Base-by-base conservation (phyloP, 1,140 invertebrate genomes). In the Mactra quadrangularis region DNA sequence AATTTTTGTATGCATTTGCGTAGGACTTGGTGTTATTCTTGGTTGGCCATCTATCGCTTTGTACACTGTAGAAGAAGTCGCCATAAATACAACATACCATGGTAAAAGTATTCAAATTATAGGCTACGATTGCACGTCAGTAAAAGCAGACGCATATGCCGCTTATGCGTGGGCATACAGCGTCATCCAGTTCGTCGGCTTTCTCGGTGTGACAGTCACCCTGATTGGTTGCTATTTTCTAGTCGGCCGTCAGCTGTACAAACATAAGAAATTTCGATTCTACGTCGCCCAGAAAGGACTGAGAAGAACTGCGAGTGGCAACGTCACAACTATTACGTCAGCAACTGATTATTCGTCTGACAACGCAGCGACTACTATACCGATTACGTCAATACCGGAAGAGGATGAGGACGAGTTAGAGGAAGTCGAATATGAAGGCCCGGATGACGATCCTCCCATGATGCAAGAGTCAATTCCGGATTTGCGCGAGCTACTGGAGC, bases 201-300 rank as follows among this genome's bases (percentile, higher is more conserved):
- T 82, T 52, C 17, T 72, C 19, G 55, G 53, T 22, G 62, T 74
- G 0, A 72, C 76, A 9, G 41, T 59, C 13, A 66, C 83, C n/a
- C 35, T 85, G 7, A 55, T 75, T 45, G 66, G 75, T n/a, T 81
- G 64, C 41, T 85, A 85, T 52, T 64, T 85, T 38, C 60, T 79
- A 9, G 68, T 85, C 3, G 76, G 83, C 27, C 55, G 70, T 15
- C 74, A 81, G 60, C 29, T 82, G n/a, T 82, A 47, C 22, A 82
- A 82, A 25, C 78, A 82, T 27, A 82, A 82, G 55, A 71, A 82
- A 29, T 82, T 82, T 62, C 53, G 78, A 22, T 82, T 82, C 38
- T 82, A 82, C 45, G 68, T 82, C 25, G 53, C 78, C 3, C 68
- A 82, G 59, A 74, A 72, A 15, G 45, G 57, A 25, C n/a, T 82